Conservation (phyloP, 2,113 vertebrate species). For the Cercopithecus mona region DNA sequence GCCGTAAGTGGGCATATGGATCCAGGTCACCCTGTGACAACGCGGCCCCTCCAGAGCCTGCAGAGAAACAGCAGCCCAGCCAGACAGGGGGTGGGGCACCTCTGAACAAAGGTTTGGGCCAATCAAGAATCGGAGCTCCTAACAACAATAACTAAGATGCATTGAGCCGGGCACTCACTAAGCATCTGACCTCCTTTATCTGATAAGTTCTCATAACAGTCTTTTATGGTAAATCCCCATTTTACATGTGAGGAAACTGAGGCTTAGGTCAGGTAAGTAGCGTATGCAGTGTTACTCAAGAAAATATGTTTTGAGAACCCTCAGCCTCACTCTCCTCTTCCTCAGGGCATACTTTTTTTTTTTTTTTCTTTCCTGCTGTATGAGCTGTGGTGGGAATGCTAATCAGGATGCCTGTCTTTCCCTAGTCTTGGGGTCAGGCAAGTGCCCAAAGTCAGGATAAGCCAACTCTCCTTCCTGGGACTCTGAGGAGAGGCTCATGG, state of each 20-base stretch:
- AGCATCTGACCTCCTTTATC: not conserved
- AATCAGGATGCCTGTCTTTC: not conserved
- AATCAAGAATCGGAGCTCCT: not conserved
- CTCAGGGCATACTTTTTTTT: not conserved
- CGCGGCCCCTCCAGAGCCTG: not conserved
- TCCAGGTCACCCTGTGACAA: not conserved
- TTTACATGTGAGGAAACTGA: not conserved
- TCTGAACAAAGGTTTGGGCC: not conserved
- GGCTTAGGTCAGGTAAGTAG: not conserved
- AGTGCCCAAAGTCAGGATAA: not conserved
- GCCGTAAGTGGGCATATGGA: not conserved
- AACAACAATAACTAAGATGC: fast-evolving
- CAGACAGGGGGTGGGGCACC: not conserved
- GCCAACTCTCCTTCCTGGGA: not conserved
- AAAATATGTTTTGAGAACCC: not conserved
- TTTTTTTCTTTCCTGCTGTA: not conserved
- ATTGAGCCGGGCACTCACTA: fast-evolving
- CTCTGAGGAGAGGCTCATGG: not conserved
- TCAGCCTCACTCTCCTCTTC: not conserved
- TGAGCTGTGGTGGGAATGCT: not conserved
- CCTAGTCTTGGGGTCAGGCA: not conserved
- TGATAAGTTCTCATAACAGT: not conserved
- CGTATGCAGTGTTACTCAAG: not conserved
- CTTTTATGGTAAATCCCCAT: not conserved
- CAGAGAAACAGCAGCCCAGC: not conserved